Evolutionary conservation across 2,888 invertebrate genomes (phyloP), one percentile per base, ranked within the genome.

Genomic region (Penaeus monodon): DNA sequence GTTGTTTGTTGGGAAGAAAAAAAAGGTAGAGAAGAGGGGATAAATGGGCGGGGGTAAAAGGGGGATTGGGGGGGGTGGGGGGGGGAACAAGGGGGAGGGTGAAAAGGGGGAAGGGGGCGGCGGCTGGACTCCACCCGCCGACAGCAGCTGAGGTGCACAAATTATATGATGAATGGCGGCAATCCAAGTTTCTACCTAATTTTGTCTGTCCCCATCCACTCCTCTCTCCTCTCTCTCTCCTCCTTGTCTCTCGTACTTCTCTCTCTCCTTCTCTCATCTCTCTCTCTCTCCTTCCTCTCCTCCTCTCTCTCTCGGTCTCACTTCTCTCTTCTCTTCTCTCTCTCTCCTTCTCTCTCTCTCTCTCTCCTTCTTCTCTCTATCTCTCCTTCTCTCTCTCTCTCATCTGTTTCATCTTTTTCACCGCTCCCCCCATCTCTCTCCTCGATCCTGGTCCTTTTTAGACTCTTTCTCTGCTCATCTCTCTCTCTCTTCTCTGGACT

Each of bases 401-500:
- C 64, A 20, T 38, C 38, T 24, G 4, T 20, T 68, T 24, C 27
- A 57, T 24, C 24, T 63, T 57, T 33, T 27, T n/a, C 63, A 4
- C 64, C 33, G 29, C 63, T 63, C 79, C 81, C 68, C 70, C 68
- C 49, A 57, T 49, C 49, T 70, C 81, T 81, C 70, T 7, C 68
- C 81, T 38, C 38, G 2, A 2, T 38, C 6, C 38, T 6, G 2
- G 2, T 6, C 6, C 38, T 38, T 6, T 38, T 6, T 38, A n/a
- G n/a, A n/a, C n/a, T n/a, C n/a, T 6, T 38, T 6, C 6, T 6
- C 38, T 6, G 2, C 38, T 6, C 38, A 4, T 38, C 38, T 38
- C 38, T 38, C 38, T 38, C 38, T 38, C 81, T 81, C 80, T 68
- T 33, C 81, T 44, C 68, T 29, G n/a, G n/a, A n/a, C 29, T 80